These are phyloP conservation scores for Trematomus bernacchii DNA, from an alignment of 2,797 vertebrate species.

Conservation along the genomic window DNA sequence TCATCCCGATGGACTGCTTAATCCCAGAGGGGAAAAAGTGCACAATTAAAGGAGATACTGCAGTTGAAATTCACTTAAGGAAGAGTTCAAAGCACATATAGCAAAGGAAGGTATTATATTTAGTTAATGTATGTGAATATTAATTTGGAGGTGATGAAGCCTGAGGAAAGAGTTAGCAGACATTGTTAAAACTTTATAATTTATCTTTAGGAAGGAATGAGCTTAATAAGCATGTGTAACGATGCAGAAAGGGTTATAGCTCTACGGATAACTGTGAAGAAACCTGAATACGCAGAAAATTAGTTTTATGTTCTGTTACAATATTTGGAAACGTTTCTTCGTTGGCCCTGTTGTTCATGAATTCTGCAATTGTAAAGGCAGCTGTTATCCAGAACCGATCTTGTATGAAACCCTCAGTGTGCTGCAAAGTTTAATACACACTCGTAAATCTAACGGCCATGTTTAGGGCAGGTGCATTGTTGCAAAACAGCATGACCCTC, in stretches of 20 bases:
- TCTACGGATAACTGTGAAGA: conserved; percentile 15
- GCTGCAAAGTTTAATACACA: conserved; percentile 54
- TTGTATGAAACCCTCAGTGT: conserved; percentile 29
- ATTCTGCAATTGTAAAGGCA: conserved; percentile 47
- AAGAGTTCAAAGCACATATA: conserved; percentile 25
- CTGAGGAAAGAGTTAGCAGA: neutral
- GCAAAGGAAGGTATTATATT: conserved; percentile 14
- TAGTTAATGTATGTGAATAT: neutral
- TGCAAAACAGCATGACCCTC: conserved; percentile 18
- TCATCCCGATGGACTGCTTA: conserved; percentile 37
- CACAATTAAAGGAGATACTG: conserved; percentile 40
- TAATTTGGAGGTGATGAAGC: conserved; percentile 3
- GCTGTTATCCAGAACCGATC: conserved; percentile 50
- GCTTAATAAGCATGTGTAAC: conserved; percentile 26
- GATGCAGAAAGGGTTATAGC: conserved; percentile 10
- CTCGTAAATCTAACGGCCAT: conserved; percentile 56
- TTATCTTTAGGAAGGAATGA: conserved; percentile 1
- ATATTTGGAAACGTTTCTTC: conserved; percentile 43
- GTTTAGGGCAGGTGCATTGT: conserved; percentile 49
- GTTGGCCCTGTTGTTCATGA: conserved; percentile 35
- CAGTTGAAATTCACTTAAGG: conserved; percentile 45
- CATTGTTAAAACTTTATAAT: neutral
- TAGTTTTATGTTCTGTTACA: conserved; percentile 41
- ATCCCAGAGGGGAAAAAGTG: conserved; percentile 27
- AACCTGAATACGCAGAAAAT: conserved; percentile 4